phyloP scores from a whole-genome alignment of 2,113 vertebrate species.

The Holacanthus passer region DNA sequence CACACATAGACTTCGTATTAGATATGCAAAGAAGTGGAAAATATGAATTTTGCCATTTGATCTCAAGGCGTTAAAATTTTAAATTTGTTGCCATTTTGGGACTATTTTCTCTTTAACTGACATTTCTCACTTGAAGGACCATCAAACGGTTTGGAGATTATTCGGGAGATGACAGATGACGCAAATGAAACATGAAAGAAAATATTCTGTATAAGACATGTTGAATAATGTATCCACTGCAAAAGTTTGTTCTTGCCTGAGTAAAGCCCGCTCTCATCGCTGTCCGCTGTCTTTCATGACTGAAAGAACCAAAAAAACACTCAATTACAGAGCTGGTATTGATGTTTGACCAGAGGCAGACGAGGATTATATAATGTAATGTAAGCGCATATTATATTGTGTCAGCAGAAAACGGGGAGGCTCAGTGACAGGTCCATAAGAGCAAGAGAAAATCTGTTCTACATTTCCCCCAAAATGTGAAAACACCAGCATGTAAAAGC shows the following conservation, averaged over 20 bases:
- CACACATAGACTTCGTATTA: slow-evolving; percentile 36
- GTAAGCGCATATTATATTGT: background rate
- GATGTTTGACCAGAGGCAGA: slow-evolving; percentile 2
- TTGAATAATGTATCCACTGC: slow-evolving; percentile 61
- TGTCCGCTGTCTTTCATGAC: slow-evolving; percentile 7
- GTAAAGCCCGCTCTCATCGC: slow-evolving; percentile 8
- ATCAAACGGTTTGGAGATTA: slow-evolving; percentile 53
- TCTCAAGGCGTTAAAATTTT: slow-evolving; percentile 60
- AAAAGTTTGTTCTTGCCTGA: slow-evolving; percentile 18
- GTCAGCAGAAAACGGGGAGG: background rate
- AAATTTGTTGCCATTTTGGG: slow-evolving; percentile 61
- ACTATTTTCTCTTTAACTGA: slow-evolving; percentile 68
- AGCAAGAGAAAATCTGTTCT: background rate
- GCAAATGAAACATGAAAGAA: slow-evolving; percentile 72
- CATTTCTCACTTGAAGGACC: slow-evolving; percentile 64
- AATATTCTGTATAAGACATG: slow-evolving; percentile 56
- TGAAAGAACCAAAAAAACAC: background rate
- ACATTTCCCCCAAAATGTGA: slow-evolving; percentile 15
- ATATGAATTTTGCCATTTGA: slow-evolving; percentile 76
- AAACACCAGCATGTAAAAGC: background rate
- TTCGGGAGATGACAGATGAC: slow-evolving; percentile 62
- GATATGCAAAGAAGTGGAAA: slow-evolving; percentile 63
- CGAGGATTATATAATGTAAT: background rate
- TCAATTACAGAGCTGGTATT: background rate
- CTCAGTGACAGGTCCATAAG: background rate